phyloP scores from a whole-genome alignment of 2,797 vertebrate species.

The Anomalospiza imberbis region DNA sequence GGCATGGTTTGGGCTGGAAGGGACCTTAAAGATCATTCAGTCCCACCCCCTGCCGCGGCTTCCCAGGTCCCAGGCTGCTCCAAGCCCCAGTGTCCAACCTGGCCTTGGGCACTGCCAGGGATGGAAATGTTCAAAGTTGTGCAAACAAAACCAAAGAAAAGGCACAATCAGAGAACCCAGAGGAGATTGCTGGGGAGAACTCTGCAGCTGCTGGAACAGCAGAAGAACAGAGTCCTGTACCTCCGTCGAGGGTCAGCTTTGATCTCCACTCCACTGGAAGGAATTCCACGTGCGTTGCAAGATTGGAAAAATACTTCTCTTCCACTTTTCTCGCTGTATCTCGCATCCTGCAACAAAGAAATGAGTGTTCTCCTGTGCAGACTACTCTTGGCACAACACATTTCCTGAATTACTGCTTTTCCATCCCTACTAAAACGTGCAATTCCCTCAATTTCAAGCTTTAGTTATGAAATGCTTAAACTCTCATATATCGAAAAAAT shows the following conservation, averaged over 20 bases:
- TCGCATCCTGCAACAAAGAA: slow-evolving; percentile 82
- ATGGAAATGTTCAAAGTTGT: neutral
- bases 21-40: too few species aligned
- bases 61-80: neutral
- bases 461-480: neutral
- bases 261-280: slow-evolving; percentile 98
- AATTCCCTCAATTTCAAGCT: neutral
- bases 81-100: fast-evolving
- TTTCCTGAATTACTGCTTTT: neutral
- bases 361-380: neutral
- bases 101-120: neutral
- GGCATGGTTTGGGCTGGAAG: neutral
- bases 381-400: too few species aligned
- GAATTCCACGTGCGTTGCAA: slow-evolving; percentile 92
- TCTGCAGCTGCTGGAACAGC: neutral
- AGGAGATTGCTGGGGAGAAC: neutral
- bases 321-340: slow-evolving; percentile 96
- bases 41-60: too few species aligned
- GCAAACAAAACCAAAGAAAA: neutral
- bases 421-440: neutral
- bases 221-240: slow-evolving; percentile 60
- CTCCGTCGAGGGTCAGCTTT: slow-evolving; percentile 94
- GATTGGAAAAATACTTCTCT: slow-evolving; percentile 92
- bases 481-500: neutral
- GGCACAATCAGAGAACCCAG: neutral